Evolutionary conservation across 2,888 invertebrate genomes (phyloP), one percentile per base, ranked within the genome.

Genomic region (Drosophila buzzatii): DNA sequence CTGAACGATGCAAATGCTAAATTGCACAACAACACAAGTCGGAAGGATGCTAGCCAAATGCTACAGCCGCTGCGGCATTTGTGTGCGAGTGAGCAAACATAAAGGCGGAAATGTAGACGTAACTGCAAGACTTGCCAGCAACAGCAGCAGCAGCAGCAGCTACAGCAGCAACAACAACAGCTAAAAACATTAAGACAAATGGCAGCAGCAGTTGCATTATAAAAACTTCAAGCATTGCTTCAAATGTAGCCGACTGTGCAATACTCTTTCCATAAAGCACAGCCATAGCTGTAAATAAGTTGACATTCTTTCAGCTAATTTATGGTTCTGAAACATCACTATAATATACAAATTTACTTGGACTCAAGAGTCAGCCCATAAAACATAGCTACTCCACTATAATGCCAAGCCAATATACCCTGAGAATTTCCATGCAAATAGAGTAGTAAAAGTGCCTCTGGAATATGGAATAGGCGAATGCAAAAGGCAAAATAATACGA

Each of bases 81-180:
- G 52, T 64, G 55, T 57, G 70, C 33, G 49, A 65, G 71, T 65
- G 58, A 59, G 57, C 76, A 84, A 84, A 78, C 85, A 80, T 78
- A 89, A 86, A 84, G 78, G 61, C 86, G 86, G 89, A 88, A 88
- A 83, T 83, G 83, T 70, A 71, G 79, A 79, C 64, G 82, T 67
- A 79, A 78, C 82, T 58, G 71, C 72, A 72, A 79, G 62, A 73
- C 65, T 74, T 70, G 59, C 79, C 64, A 59, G 44, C 37, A 37
- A 4, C 37, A 37, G 20, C 16, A 20, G 14, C 16, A 60, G 56
- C 23, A 33, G 27, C 39, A 42, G 42, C 18, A 44, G 27, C 27
- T 49, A 10, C 53, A 12, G 7, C 9, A 57, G 59, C 64, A 51
- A 53, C 51, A 45, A 70, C 49, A 2, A 4, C 9, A 42, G 18